phyloP scores from a whole-genome alignment of 2,888 invertebrate species.

The Choreutis nemorana region DNA sequence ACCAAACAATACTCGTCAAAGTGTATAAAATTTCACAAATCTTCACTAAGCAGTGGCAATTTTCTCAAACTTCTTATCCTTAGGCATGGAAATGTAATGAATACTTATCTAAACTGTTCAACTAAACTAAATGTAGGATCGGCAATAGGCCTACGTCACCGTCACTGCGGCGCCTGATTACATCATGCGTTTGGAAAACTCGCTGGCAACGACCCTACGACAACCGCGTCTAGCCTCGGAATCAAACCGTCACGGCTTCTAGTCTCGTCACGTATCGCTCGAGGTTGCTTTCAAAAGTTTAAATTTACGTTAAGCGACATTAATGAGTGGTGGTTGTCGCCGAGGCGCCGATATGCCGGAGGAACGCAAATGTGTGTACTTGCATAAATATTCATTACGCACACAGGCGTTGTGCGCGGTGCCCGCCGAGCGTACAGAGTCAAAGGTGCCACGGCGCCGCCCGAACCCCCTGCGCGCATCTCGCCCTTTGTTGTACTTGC shows the following conservation, averaged over 20 bases:
- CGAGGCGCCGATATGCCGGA: conserved; percentile 24
- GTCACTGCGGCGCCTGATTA: conserved; percentile 50
- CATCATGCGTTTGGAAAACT: conserved; percentile 56
- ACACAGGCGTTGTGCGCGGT: conserved; percentile 20
- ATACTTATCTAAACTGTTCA: no score
- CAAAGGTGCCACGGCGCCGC: conserved; percentile 40
- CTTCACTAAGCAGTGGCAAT: no score
- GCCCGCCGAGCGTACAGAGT: conserved; percentile 30
- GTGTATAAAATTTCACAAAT: no score
- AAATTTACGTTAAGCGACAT: conserved; percentile 48
- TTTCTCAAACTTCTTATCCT: no score
- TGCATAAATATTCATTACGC: conserved; percentile 45
- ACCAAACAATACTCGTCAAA: no score
- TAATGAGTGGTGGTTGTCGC: conserved; percentile 37
- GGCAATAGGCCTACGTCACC: conserved; percentile 20
- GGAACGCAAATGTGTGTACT: conserved; percentile 27
- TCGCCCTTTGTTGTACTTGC: conserved; percentile 38
- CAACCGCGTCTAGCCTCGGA: conserved; percentile 36
- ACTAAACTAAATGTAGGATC: no score
- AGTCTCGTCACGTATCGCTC: conserved; percentile 40
- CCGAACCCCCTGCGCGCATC: conserved; percentile 10
- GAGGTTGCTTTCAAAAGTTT: conserved; percentile 50
- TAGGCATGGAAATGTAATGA: no score
- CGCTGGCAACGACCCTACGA: conserved; percentile 33
- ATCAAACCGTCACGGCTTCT: conserved; percentile 21